Evolutionary conservation across 2,113 vertebrate species (phyloP), one percentile per base, ranked within the genome.

Genomic region (Pelmatolapia mariae): DNA sequence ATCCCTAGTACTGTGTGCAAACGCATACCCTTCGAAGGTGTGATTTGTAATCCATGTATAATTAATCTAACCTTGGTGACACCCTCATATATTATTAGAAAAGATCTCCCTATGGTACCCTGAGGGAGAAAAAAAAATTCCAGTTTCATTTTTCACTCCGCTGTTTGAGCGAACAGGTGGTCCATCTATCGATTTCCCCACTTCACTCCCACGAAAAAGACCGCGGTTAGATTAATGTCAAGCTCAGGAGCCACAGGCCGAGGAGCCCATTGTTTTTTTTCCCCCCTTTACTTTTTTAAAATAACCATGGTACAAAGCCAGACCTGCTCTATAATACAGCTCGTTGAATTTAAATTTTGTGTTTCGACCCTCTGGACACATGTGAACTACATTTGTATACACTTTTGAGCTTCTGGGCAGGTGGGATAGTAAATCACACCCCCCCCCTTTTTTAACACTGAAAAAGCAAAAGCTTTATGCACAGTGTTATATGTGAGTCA

Each of bases 31-130:
- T 89, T 89, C 86, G 10, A 54, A 89, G 85, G 89, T 86, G 89
- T 91, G 92, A 94, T 94, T 94, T 94, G 92, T 92, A 95, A 93
- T 87, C 85, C 90, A 95, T 95, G 95, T 95, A 95, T 96, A 97
- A 97, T 97, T 96, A 96, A 97, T 97, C 95, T 95, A 91, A 93
- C 90, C 86, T 90, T 36, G 4, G 89, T 91, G 97, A 97, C 97
- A 95, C 89, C 91, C 95, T 96, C 96, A 97, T 97, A 96, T 93
- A 96, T 96, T 97, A 96, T 93, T 94, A 93, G 96, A 96, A 95
- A 94, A 96, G 94, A 96, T 95, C 96, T 93, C 95, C 93, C 92
- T 89, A 94, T 47, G 91, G 93, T 90, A 93, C 93, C 95, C 86
- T 81, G 50, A 88, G 89, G 91, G 81, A 82, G 85, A 80, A 86